Evolutionary conservation across 2,888 invertebrate genomes (phyloP), one percentile per base, ranked within the genome.

Genomic region (Sarcophaga subvicina): DNA sequence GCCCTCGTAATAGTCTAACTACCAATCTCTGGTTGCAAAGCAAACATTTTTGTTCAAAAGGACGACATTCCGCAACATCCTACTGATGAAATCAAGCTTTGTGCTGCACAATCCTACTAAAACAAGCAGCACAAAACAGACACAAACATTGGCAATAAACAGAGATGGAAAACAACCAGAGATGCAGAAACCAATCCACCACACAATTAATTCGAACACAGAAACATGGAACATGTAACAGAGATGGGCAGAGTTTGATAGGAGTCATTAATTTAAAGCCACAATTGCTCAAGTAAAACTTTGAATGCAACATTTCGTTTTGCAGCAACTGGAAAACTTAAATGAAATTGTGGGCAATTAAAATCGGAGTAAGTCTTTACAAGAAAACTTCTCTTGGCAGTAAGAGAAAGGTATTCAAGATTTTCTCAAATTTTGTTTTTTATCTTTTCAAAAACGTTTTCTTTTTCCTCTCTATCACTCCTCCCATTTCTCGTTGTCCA

Each of bases 21-120:
- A 54, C 17, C 54, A 54, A 54, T 4, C 17, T 17, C 1, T 54
- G 17, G 54, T 17, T 54, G 17, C 4, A 54, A 8, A 37, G 37
- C 17, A 54, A 12, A 54, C 17, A 76, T 54, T 70, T 86, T 86
- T 76, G 67, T 54, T 14, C 67, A 80, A 83, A 86, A 49, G 72
- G 80, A 86, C 83, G 80, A 77, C 83, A 83, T 72, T 80, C 76
- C 72, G 54, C 80, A 72, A 80, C 83, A 83, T 86, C 72, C 83
- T 76, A 17, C 22, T 72, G 71, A 82, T 82, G 71, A 71, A 76
- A 82, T 72, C 69, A 63, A 75, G 20, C 67, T 27, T 47, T 20
- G 12, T 54, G 6, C 20, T 70, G n/a, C 20, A n/a, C 37, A 37
- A 37, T 37, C 37, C 37, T 0, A 37, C 4, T 27, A 67, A 80